Evolutionary conservation across 2,888 invertebrate species (phyloP).

Genomic region (Brenthis ino): DNA sequence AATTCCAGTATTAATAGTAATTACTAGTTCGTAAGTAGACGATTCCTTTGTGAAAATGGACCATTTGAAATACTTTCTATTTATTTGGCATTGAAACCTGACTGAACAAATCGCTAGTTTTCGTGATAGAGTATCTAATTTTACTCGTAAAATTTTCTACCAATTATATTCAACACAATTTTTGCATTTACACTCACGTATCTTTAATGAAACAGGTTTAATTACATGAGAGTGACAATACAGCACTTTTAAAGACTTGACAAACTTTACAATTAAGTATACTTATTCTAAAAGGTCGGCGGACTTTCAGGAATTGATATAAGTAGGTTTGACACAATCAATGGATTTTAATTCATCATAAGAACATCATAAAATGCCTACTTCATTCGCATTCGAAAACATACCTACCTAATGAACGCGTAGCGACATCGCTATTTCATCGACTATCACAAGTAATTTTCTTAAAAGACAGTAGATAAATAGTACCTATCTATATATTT

Average conservation of each 20-base stretch:
- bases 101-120: conserved; percentile 25
- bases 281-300: conserved; percentile 5
- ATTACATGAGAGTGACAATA: conserved; percentile 43
- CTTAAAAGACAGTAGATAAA: conserved; percentile 31
- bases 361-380: too few species aligned
- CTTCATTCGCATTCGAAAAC: too few species aligned
- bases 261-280: conserved; percentile 35
- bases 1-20: conserved; percentile 32
- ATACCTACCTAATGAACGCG: too few species aligned
- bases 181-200: conserved; percentile 36
- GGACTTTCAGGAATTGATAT: conserved; percentile 31
- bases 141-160: conserved; percentile 31
- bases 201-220: conserved; percentile 34
- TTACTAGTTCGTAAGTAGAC: conserved; percentile 27
- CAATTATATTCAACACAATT: conserved; percentile 33
- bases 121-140: conserved; percentile 30
- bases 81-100: conserved; percentile 18
- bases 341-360: neutral
- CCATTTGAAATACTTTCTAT: conserved; percentile 7
- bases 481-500: conserved; percentile 8
- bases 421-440: neutral
- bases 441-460: conserved; percentile 8
- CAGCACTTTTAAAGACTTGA: conserved; percentile 42
- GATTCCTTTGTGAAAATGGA: conserved; percentile 21
- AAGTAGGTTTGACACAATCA: conserved; percentile 5